phyloP scores from a whole-genome alignment of 2,797 vertebrate species.

The Zenarchopterus dispar region DNA sequence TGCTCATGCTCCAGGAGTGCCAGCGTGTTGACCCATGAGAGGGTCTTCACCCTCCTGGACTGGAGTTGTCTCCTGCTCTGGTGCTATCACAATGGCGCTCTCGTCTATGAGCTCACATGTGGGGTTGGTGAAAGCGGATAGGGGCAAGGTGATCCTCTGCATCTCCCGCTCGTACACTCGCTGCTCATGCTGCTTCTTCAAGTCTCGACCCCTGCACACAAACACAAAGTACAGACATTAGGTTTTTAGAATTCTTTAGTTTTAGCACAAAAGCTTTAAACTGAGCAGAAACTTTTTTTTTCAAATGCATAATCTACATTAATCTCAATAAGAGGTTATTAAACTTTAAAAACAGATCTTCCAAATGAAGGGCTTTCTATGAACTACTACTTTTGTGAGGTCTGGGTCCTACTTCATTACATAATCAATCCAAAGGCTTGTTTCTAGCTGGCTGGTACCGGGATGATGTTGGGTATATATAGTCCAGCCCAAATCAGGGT shows the following conservation, averaged over 20 bases:
- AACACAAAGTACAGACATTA: constrained; percentile 3
- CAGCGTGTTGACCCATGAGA: constrained; percentile 88
- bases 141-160: constrained; percentile 92
- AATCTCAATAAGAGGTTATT: too few relatives aligned
- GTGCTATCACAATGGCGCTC: constrained; percentile 86
- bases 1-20: constrained; percentile 93
- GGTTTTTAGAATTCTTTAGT: too few relatives aligned
- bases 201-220: constrained; percentile 84
- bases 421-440: too few relatives aligned
- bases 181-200: constrained; percentile 90
- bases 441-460: background rate
- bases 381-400: background rate
- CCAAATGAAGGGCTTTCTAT: too few relatives aligned
- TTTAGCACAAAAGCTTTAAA: too few relatives aligned
- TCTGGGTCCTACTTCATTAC: background rate
- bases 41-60: constrained; percentile 84
- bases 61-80: constrained; percentile 80
- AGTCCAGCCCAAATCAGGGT: background rate
- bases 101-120: constrained; percentile 93
- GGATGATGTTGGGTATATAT: background rate
- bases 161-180: constrained; percentile 90
- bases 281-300: too few relatives aligned
- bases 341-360: too few relatives aligned
- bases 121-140: constrained; percentile 93
- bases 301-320: too few relatives aligned